Base-by-base conservation (phyloP, 2,888 invertebrate genomes). In the Sesamia inferens region DNA sequence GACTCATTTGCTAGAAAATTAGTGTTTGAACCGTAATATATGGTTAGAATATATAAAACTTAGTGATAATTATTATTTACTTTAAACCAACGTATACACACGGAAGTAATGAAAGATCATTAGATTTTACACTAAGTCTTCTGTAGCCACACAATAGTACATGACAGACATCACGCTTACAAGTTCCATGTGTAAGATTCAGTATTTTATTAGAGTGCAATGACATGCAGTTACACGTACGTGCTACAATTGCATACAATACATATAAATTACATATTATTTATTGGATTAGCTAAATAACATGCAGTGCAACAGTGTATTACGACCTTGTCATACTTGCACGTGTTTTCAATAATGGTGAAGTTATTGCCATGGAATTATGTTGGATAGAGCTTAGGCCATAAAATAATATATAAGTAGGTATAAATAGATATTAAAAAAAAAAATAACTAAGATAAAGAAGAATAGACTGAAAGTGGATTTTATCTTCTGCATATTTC, bases 331-430 rank as follows among this genome's bases (percentile, higher is more conserved):
- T 74, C 70, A 31, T 47, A 71, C 48, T 77, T 84, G 64, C 82
- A 85, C 84, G 83, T 82, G 85, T 85, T 82, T 68, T 68, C 64
- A 72, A 84, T 83, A 71, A 79, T 62, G 57, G 39, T 57, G 31
- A 81, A 71, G 63, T 70, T 81, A 81, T 81, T 76, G 72, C 71
- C 55, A 81, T 84, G 67, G 77, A 44, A 76, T 19, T 68, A 68
- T 24, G 44, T 61, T 39, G 22, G 61, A 48, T 68, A 14, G 39
- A n/a, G 58, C 31, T 31, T 31, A 31, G 31, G 31, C 31, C 31
- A 31, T 31, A 31, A 31, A 31, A 31, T 31, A 31, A 31, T 31
- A 31, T 31, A 31, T 31, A 31, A 2, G 1, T 31, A 31, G 1
- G 31, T 31, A 31, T 31, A 31, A 2, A 31, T 31, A 2, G 31